Percentiles rank a stretch among this genome's conserved stretches.
These are phyloP conservation scores for Macrobrachium nipponense DNA, from an alignment of 1,140 invertebrate genomes.

Conservation along the genomic window DNA sequence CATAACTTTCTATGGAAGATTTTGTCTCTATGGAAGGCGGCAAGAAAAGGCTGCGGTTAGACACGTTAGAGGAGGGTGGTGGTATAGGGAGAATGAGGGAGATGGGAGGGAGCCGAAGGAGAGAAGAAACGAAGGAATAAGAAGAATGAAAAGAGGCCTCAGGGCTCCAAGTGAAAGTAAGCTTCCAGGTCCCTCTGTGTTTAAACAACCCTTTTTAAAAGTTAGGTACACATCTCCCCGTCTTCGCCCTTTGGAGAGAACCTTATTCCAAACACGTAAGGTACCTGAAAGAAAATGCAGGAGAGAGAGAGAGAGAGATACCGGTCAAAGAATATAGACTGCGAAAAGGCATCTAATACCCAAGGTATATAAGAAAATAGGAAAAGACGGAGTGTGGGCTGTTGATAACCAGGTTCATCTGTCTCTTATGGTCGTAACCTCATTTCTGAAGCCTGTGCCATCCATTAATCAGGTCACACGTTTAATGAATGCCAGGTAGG, in stretches of 20 bases:
- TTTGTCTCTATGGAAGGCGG: neutral
- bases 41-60: too few relatives aligned
- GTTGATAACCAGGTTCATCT: too few relatives aligned
- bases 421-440: too few relatives aligned
- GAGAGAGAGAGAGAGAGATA: neutral
- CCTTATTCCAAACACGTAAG: neutral
- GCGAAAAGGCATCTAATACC: neutral
- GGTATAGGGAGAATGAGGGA: neutral
- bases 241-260: neutral
- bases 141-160: neutral
- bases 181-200: neutral
- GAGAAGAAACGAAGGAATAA: neutral
- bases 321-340: neutral
- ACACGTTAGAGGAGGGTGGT: neutral
- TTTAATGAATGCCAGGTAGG: too few relatives aligned
- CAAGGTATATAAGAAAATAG: neutral
- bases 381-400: neutral
- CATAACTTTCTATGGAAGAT: too few relatives aligned
- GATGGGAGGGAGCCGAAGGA: neutral
- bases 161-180: neutral
- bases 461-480: too few relatives aligned
- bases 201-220: neutral
- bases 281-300: neutral
- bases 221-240: neutral
- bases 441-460: too few relatives aligned